phyloP scores from a whole-genome alignment of 1,140 invertebrate genomes.

The Lepeophtheirus salmonis region DNA sequence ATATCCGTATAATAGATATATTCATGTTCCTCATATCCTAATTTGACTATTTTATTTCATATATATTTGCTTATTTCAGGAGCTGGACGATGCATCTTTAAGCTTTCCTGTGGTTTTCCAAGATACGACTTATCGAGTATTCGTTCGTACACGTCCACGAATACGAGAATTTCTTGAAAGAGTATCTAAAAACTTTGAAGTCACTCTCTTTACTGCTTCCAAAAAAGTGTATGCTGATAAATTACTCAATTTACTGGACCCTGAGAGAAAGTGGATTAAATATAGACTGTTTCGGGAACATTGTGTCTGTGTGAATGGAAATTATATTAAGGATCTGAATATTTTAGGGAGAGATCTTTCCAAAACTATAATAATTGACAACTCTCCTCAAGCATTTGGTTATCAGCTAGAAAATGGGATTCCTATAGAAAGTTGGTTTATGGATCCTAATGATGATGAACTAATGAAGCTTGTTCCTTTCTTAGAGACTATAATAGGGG shows the following conservation, averaged over 20 bases:
- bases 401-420: conserved; percentile 85
- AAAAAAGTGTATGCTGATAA: conserved; percentile 91
- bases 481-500: conserved; percentile 48
- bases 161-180: conserved; percentile 78
- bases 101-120: conserved; percentile 86
- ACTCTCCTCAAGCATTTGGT: conserved; percentile 49
- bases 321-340: conserved; percentile 88
- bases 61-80: conserved; percentile 55
- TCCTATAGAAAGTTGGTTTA: conserved; percentile 93
- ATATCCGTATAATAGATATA: no score
- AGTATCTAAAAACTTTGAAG: conserved; percentile 75
- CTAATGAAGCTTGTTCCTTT: conserved; percentile 81
- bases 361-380: conserved; percentile 78
- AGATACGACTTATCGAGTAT: conserved; percentile 69
- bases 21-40: no score
- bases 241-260: conserved; percentile 76
- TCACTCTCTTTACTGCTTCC: conserved; percentile 87
- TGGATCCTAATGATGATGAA: conserved; percentile 70
- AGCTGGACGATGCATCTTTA: conserved; percentile 74
- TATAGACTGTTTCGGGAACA: conserved; percentile 79
- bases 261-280: conserved; percentile 68
- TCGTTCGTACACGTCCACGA: conserved; percentile 71
- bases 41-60: no score
- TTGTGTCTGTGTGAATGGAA: conserved; percentile 82
- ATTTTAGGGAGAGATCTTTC: conserved; percentile 79